A percentile compares a stretch with the other conserved stretches of the same genome.
Conservation (phyloP, 1,140 invertebrate species). For the Chironomus striatipennis region DNA sequence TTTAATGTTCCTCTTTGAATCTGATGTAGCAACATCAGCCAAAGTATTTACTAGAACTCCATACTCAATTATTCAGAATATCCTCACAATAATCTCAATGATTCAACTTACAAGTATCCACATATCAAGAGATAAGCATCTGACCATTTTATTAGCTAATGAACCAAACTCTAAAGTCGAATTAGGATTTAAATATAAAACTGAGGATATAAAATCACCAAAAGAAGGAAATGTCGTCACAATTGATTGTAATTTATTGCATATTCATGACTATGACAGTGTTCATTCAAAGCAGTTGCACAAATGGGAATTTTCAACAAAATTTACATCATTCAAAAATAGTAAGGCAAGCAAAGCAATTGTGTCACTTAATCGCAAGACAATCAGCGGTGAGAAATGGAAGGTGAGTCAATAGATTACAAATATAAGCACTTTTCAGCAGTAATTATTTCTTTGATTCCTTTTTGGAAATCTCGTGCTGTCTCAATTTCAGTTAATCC, state of each 20-base stretch:
- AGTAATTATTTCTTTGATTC: slow-evolving; percentile 56
- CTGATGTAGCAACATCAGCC: not conserved
- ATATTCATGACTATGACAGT: not conserved
- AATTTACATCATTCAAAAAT: not conserved
- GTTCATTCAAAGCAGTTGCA: not conserved
- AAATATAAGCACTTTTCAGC: slow-evolving; percentile 1
- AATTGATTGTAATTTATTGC: slow-evolving; percentile 18
- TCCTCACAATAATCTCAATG: not conserved
- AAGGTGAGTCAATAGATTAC: not conserved
- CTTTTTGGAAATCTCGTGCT: slow-evolving; percentile 64
- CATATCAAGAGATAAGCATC: not conserved
- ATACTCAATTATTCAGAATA: not conserved
- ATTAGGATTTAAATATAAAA: not conserved
- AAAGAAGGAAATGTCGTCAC: not conserved
- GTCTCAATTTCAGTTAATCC: slow-evolving; percentile 63
- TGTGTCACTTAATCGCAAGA: slow-evolving; percentile 5
- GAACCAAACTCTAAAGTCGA: not conserved
- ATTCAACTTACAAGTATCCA: slow-evolving; percentile 8
- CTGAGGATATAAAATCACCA: not conserved
- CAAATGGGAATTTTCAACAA: slow-evolving; percentile 17
- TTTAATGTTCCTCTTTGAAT: slow-evolving; percentile 3
- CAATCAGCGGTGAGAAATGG: not conserved
- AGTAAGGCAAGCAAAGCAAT: slow-evolving; percentile 16
- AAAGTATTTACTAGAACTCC: not conserved
- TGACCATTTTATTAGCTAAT: not conserved